Conservation (phyloP, 2,113 vertebrate species). For the Pyxicephalus adspersus region DNA sequence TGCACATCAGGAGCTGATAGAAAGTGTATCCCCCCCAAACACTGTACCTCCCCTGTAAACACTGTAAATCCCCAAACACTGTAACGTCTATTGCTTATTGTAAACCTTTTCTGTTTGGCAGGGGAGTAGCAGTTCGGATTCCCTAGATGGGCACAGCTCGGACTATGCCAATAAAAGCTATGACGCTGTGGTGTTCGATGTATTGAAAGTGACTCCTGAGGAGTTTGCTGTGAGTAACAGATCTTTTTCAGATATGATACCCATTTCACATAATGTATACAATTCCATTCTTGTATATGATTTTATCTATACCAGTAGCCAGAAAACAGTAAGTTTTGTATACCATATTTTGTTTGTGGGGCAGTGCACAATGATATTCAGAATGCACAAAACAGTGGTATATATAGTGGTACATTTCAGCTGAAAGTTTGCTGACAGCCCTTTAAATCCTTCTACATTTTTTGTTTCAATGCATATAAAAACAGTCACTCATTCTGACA, state of each 20-base stretch:
- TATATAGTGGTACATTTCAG: too few species aligned
- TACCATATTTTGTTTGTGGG: too few species aligned
- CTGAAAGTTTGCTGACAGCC: too few species aligned
- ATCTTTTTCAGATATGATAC: slow-evolving; percentile 14
- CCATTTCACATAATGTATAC: too few species aligned
- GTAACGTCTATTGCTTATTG: neutral
- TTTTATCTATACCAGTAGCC: too few species aligned
- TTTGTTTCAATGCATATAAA: too few species aligned
- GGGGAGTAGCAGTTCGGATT: slow-evolving; percentile 96
- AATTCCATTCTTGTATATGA: too few species aligned
- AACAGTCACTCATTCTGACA: too few species aligned
- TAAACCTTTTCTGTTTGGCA: slow-evolving; percentile 56
- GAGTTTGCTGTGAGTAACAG: slow-evolving; percentile 90
- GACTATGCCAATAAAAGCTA: slow-evolving; percentile 94
- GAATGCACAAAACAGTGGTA: too few species aligned
- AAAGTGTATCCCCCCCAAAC: neutral
- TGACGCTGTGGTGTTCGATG: slow-evolving; percentile 93
- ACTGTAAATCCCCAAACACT: neutral
- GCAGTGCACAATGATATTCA: too few species aligned
- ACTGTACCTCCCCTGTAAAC: neutral
- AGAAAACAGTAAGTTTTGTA: too few species aligned
- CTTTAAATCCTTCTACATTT: too few species aligned
- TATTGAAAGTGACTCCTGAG: slow-evolving; percentile 94
- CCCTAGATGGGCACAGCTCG: slow-evolving; percentile 87
- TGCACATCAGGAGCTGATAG: neutral